Conservation (phyloP, 2,113 vertebrate species). For the Podilymbus podiceps region DNA sequence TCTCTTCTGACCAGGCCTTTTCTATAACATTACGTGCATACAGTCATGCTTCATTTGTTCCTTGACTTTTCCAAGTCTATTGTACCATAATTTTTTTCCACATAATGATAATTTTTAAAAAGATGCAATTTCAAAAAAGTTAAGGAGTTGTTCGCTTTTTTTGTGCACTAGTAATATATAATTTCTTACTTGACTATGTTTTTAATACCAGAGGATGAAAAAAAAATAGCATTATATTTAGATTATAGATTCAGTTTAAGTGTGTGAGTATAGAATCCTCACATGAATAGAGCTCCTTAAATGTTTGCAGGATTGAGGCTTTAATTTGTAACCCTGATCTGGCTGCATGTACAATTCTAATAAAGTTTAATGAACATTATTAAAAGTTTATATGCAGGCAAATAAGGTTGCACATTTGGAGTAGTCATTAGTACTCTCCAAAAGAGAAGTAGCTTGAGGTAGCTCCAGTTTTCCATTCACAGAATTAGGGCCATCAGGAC, state of each 20-base stretch:
- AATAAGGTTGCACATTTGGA: conserved; percentile 37
- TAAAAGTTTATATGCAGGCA: conserved; percentile 67
- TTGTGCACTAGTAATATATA: not conserved
- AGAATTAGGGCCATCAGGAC: not conserved
- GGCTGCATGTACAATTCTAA: conserved; percentile 54
- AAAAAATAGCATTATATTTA: not conserved
- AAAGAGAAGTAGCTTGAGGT: conserved; percentile 14
- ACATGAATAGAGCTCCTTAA: conserved; percentile 25
- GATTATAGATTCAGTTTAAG: not conserved
- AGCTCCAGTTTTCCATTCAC: conserved; percentile 12
- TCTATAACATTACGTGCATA: not conserved
- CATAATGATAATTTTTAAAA: not conserved
- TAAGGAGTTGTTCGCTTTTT: not conserved
- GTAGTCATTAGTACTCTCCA: conserved; percentile 29
- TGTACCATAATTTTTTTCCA: not conserved
- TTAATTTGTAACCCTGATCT: conserved; percentile 56
- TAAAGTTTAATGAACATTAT: conserved; percentile 72
- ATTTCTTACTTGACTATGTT: not conserved
- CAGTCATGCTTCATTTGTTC: not conserved
- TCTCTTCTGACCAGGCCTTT: not conserved
- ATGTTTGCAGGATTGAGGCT: conserved; percentile 25
- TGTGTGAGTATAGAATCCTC: not conserved
- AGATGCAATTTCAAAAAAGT: not conserved
- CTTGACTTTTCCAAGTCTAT: not conserved
- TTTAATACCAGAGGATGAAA: not conserved